phyloP scores from a whole-genome alignment of 2,888 invertebrate species.

The Hedychridium roseum region DNA sequence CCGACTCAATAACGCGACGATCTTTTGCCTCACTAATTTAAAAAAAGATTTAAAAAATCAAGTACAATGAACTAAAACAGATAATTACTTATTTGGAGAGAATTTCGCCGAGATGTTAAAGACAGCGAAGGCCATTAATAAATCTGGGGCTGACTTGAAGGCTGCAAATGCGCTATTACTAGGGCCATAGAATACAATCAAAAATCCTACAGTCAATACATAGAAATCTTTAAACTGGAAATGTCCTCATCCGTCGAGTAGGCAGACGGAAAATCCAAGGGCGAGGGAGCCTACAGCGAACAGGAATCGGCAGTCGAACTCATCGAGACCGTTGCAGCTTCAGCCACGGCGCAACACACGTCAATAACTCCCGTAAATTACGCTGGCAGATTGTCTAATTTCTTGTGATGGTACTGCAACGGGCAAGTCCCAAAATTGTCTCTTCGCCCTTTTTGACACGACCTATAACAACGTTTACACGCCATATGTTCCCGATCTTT shows the following conservation, averaged over 20 bases:
- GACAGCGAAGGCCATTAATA: neutral
- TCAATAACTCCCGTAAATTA: neutral
- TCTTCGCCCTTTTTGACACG: no score
- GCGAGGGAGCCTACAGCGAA: neutral
- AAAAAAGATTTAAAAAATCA: neutral
- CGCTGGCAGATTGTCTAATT: neutral
- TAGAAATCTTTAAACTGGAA: neutral
- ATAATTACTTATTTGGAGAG: neutral
- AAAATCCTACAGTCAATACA: neutral
- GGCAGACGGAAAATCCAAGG: neutral
- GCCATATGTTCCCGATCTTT: no score
- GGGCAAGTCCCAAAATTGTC: no score
- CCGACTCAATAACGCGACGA: slow-evolving; percentile 2
- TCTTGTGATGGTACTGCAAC: no score
- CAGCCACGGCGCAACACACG: neutral
- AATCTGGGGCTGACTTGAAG: neutral
- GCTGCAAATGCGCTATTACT: no score
- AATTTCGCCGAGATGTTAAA: neutral
- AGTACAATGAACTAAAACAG: neutral
- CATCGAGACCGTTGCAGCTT: neutral
- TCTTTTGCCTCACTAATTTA: neutral
- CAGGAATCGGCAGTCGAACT: neutral
- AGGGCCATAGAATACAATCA: neutral
- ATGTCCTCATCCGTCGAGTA: neutral
- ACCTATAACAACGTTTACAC: no score